Conservation (phyloP, 2,888 invertebrate genomes). For the Pediacus dermestoides region DNA sequence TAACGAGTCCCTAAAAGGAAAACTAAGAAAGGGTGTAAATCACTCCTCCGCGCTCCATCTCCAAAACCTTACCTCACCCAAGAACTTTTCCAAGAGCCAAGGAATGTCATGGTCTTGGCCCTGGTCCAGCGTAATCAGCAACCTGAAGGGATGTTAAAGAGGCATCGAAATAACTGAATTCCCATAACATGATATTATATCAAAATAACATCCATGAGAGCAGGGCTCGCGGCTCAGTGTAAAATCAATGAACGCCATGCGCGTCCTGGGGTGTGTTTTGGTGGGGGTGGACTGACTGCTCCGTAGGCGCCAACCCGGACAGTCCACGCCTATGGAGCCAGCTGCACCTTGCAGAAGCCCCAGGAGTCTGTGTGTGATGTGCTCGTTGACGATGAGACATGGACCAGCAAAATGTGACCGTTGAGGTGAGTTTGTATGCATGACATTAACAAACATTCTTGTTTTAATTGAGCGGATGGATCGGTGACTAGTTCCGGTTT, state of each 20-base stretch:
- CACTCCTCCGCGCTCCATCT: no score
- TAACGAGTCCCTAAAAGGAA: background rate
- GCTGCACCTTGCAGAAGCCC: constrained; percentile 46
- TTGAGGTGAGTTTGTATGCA: constrained; percentile 36
- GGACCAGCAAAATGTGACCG: constrained; percentile 39
- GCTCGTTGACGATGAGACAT: constrained; percentile 40
- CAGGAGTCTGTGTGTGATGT: constrained; percentile 45
- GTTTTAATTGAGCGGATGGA: no score
- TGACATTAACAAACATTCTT: no score
- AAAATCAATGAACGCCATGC: constrained; percentile 49
- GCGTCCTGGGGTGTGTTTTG: constrained; percentile 37
- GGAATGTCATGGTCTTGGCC: no score
- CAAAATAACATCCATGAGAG: constrained; percentile 41
- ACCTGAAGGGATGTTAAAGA: constrained; percentile 19
- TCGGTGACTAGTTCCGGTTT: no score
- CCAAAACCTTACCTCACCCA: no score
- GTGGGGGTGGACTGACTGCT: constrained; percentile 29
- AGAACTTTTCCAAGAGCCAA: no score
- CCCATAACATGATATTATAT: constrained; percentile 38
- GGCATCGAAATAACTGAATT: constrained; percentile 33
- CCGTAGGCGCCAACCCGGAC: constrained; percentile 47
- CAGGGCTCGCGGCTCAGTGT: constrained; percentile 34
- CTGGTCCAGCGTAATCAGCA: no score
- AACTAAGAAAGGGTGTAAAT: no score
- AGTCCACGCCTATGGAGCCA: constrained; percentile 52